Evolutionary conservation across 2,113 vertebrate genomes (phyloP).

Genomic region (Megaceryle torquata): DNA sequence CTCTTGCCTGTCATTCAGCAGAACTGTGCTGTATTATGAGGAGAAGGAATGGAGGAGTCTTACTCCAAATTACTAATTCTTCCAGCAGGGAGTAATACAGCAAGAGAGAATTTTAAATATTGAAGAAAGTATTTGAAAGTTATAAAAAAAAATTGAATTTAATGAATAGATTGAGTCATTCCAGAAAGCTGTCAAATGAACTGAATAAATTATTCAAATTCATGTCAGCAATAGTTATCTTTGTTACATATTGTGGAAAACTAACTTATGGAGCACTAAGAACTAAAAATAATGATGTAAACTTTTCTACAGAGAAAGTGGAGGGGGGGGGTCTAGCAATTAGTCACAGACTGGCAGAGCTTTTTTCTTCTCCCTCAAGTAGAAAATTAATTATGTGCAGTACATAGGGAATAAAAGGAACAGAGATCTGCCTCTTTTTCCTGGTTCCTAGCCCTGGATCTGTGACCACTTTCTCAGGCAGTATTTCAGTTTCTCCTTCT

Average conservation of each 20-base stretch:
- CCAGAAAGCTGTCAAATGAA: neutral
- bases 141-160: slow-evolving; percentile 20
- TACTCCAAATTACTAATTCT: neutral
- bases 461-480: neutral
- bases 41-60: neutral
- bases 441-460: neutral
- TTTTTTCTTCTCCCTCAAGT: neutral
- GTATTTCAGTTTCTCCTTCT: neutral
- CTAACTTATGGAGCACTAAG: neutral
- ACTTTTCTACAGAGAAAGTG: neutral
- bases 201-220: slow-evolving; percentile 20
- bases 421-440: neutral
- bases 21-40: neutral
- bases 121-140: slow-evolving; percentile 39
- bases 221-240: neutral
- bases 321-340: neutral
- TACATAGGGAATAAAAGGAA: neutral
- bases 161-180: slow-evolving; percentile 46
- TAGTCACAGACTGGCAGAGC: neutral
- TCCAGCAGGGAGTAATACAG: neutral
- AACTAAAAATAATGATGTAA: neutral
- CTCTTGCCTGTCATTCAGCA: neutral
- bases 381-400: neutral
- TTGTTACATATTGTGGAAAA: neutral
- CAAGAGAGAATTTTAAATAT: slow-evolving; percentile 36